Base-by-base conservation (phyloP, 2,113 vertebrate genomes). In the Toxostoma redivivum region DNA sequence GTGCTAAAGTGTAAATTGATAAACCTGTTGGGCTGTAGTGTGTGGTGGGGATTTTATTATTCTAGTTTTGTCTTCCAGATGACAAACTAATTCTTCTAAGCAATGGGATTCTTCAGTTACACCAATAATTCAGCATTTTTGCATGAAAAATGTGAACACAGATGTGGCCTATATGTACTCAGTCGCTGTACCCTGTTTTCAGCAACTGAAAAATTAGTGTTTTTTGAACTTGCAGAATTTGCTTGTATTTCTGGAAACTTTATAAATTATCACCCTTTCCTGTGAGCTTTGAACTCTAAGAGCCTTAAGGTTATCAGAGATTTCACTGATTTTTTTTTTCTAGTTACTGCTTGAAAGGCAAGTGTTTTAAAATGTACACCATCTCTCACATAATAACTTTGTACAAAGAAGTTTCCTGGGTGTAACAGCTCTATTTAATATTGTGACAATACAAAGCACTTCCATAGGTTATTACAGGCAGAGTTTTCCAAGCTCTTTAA, bases 401-500 rank as follows among this genome's bases (percentile, higher is more conserved):
- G 20, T 42, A 19, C 53, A 61, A 81, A 89, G 35, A 40, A 77
- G 17, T 35, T 92, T 82, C 45, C 61, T 84, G 33, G 9, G 7
- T 51, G 4, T 37, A 73, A 44, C 19, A 65, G 33, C 53, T 84
- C 51, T 38, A 2, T 89, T 73, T 88, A 86, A 69, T 72, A 28
- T 45, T 67, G 62, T 66, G 44, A 82, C 58, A 74, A 54, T 57
- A 31, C n/a, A 54, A 64, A 84, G 66, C 53, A 40, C 40, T 93
- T 88, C 50, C 65, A 28, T 25, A 69, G 77, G 16, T 53, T 38
- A 21, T 44, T 90, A 35, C 57, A 91, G 64, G 60, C 61, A 33
- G 72, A 70, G 57, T 94, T 74, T 86, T 57, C 80, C 83, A 73
- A 80, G 86, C 95, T 92, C 40, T 92, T 95, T 60, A 31, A 96